Percentiles rank a stretch among this genome's conserved stretches.
These are phyloP conservation scores for Papilio dardanus DNA, from an alignment of 1,140 invertebrate species.

Conservation along the genomic window DNA sequence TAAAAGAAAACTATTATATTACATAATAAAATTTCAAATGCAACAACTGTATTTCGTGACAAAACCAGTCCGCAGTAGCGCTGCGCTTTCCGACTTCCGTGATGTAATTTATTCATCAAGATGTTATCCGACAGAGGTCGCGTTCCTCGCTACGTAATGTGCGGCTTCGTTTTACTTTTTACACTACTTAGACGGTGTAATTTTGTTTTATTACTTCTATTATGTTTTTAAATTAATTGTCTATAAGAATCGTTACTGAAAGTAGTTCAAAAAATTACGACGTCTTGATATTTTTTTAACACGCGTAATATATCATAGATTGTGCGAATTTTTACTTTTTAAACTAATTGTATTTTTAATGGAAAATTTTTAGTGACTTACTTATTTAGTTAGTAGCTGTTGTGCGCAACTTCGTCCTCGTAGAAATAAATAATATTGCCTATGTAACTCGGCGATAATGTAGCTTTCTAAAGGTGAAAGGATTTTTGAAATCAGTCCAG, in stretches of 20 bases:
- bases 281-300: too few relatives aligned
- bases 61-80: slow-evolving; percentile 45
- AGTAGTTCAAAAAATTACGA: neutral
- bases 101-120: slow-evolving; percentile 64
- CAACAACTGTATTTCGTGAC: slow-evolving; percentile 32
- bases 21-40: slow-evolving; percentile 20
- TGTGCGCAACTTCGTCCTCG: too few relatives aligned
- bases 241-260: neutral
- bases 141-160: slow-evolving; percentile 43
- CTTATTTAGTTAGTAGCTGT: too few relatives aligned
- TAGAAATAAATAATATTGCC: too few relatives aligned
- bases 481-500: too few relatives aligned
- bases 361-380: too few relatives aligned
- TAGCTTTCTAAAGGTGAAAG: too few relatives aligned
- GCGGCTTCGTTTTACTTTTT: slow-evolving; percentile 52
- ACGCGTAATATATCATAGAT: too few relatives aligned
- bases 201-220: slow-evolving; percentile 29
- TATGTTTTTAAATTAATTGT: neutral
- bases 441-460: too few relatives aligned
- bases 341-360: too few relatives aligned
- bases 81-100: slow-evolving; percentile 49
- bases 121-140: slow-evolving; percentile 54
- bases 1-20: neutral
- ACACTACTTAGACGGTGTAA: slow-evolving; percentile 38
- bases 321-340: too few relatives aligned